Evolutionary conservation across 2,113 vertebrate genomes (phyloP).

Genomic region (Potamarius usumacintae): DNA sequence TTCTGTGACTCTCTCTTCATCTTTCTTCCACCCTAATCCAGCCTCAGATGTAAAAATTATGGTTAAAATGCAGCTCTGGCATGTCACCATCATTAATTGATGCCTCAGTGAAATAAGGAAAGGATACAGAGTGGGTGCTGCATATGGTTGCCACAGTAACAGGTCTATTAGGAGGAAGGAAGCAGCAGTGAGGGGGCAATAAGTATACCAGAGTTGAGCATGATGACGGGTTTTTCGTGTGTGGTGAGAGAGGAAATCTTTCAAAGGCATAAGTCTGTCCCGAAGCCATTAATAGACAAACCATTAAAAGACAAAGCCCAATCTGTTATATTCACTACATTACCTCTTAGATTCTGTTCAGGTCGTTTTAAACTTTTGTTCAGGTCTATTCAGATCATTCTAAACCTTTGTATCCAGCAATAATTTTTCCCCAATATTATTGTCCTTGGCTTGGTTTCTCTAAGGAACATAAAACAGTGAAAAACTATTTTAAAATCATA

Average conservation of each 20-base stretch:
- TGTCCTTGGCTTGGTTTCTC: not conserved
- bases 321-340: not conserved
- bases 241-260: not conserved
- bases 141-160: slow-evolving; percentile 52
- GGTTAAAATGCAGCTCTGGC: not conserved
- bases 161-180: slow-evolving; percentile 40
- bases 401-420: not conserved
- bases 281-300: not conserved
- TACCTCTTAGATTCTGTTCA: not conserved
- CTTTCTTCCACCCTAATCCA: not conserved
- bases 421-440: not conserved
- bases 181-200: slow-evolving; percentile 20
- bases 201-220: slow-evolving; percentile 21
- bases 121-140: slow-evolving; percentile 15
- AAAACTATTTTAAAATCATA: not conserved
- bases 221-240: slow-evolving; percentile 1
- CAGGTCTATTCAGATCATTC: not conserved
- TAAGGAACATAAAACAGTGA: not conserved
- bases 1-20: not conserved
- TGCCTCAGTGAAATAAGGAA: slow-evolving; percentile 41
- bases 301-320: not conserved
- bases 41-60: not conserved
- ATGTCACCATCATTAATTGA: slow-evolving; percentile 35
- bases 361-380: not conserved
- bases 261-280: not conserved